Conservation (phyloP, 2,888 invertebrate genomes). For the Gortyna flavago region DNA sequence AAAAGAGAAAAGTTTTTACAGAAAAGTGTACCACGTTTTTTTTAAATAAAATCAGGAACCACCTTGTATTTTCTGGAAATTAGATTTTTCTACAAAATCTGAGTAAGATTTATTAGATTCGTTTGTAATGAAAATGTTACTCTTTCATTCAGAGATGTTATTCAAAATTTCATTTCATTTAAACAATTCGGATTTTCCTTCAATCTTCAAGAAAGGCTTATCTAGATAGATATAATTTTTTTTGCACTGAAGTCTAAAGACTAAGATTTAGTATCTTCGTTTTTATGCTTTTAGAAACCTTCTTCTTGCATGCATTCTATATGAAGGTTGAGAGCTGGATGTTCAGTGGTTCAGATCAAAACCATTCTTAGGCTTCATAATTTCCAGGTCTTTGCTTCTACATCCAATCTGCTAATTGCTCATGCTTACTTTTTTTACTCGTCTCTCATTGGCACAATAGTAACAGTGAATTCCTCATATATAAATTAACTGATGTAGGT, state of each 20-base stretch:
- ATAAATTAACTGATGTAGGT: neutral
- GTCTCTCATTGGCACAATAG: neutral
- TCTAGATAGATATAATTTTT: neutral
- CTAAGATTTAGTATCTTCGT: neutral
- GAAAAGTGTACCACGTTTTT: constrained; percentile 17
- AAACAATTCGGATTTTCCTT: neutral
- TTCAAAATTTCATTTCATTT: neutral
- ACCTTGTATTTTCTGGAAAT: constrained; percentile 41
- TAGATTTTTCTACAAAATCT: constrained; percentile 20
- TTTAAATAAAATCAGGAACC: constrained; percentile 20
- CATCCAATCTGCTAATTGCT: neutral
- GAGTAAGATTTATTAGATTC: constrained; percentile 27
- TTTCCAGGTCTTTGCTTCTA: neutral
- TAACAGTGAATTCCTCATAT: neutral
- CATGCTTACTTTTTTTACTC: neutral
- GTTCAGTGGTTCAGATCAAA: neutral
- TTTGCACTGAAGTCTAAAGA: neutral
- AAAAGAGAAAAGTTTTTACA: constrained; percentile 37
- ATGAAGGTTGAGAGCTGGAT: neutral
- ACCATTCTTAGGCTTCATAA: no score
- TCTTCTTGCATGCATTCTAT: no score
- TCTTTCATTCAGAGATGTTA: constrained; percentile 18
- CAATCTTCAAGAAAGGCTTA: constrained; percentile 1
- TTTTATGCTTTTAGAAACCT: neutral
- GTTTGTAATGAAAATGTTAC: constrained; percentile 31